Evolutionary conservation across 53 echinoderm and acorn worm species (phyloP).

Genomic region (Zoroaster sp.): DNA sequence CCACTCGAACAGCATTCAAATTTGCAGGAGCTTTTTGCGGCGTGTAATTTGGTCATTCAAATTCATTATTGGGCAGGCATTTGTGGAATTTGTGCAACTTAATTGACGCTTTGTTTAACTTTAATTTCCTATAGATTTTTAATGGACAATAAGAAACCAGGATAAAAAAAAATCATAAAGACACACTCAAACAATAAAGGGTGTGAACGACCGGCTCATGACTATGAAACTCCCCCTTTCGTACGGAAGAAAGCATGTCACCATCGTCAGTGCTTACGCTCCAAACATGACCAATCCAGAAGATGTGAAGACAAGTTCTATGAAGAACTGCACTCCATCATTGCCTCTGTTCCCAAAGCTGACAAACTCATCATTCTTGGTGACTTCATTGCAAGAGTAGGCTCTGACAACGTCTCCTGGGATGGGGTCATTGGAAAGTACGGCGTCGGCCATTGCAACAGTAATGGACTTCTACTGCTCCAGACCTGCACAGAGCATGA

Average conservation of each 20-base stretch:
- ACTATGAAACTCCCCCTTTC: not conserved
- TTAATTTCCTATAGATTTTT: too few relatives aligned
- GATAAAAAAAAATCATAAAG: too few relatives aligned
- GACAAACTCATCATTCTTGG: constrained; percentile 39
- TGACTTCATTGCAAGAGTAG: constrained; percentile 42
- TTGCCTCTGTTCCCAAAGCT: not conserved
- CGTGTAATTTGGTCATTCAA: too few relatives aligned
- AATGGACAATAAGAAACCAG: too few relatives aligned
- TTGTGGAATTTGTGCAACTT: too few relatives aligned
- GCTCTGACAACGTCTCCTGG: constrained; percentile 21
- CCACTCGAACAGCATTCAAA: too few relatives aligned
- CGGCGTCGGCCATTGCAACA: constrained; percentile 43
- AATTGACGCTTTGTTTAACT: too few relatives aligned
- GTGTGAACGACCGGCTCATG: not conserved
- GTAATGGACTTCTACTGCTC: constrained; percentile 30
- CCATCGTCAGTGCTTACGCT: constrained; percentile 18
- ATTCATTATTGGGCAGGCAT: too few relatives aligned
- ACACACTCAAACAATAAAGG: too few relatives aligned
- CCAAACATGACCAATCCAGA: constrained; percentile 46
- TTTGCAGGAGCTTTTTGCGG: too few relatives aligned
- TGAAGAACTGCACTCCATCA: not conserved
- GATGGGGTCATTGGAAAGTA: not conserved
- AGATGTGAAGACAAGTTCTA: constrained; percentile 31
- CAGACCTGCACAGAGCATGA: too few relatives aligned
- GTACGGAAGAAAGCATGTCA: not conserved